phyloP scores from a whole-genome alignment of 2,888 invertebrate species.

The Carpatolechia fugitivella region DNA sequence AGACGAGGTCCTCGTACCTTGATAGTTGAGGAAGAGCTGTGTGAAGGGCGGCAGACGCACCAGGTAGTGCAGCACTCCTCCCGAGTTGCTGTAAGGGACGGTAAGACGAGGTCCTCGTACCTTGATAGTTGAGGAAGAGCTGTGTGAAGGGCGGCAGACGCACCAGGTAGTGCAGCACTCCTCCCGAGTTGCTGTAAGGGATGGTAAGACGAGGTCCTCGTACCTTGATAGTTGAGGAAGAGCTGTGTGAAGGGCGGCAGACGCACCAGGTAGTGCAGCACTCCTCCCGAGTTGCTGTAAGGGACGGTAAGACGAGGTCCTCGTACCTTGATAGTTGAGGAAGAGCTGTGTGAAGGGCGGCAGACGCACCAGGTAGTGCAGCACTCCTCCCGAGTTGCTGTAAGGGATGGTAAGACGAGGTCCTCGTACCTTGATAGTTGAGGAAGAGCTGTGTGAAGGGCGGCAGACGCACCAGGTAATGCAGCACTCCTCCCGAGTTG shows the following conservation, averaged over 20 bases:
- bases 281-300: constrained; percentile 87
- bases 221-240: constrained; percentile 92
- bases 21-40: constrained; percentile 90
- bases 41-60: constrained; percentile 94
- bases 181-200: constrained; percentile 93
- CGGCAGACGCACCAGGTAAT: constrained; percentile 91
- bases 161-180: constrained; percentile 92
- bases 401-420: too few relatives aligned
- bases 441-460: constrained; percentile 94
- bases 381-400: constrained; percentile 90
- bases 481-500: constrained; percentile 93
- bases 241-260: constrained; percentile 93
- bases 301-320: too few relatives aligned
- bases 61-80: constrained; percentile 92
- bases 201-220: too few relatives aligned
- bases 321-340: constrained; percentile 88
- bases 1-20: constrained; percentile 78
- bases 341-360: constrained; percentile 94
- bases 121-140: constrained; percentile 92
- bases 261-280: constrained; percentile 92
- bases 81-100: constrained; percentile 90
- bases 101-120: neutral
- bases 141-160: constrained; percentile 92
- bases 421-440: constrained; percentile 86
- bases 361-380: constrained; percentile 91